These are phyloP conservation scores for Drosophila colorata DNA, from an alignment of 2,888 invertebrate genomes.

Conservation along the genomic window DNA sequence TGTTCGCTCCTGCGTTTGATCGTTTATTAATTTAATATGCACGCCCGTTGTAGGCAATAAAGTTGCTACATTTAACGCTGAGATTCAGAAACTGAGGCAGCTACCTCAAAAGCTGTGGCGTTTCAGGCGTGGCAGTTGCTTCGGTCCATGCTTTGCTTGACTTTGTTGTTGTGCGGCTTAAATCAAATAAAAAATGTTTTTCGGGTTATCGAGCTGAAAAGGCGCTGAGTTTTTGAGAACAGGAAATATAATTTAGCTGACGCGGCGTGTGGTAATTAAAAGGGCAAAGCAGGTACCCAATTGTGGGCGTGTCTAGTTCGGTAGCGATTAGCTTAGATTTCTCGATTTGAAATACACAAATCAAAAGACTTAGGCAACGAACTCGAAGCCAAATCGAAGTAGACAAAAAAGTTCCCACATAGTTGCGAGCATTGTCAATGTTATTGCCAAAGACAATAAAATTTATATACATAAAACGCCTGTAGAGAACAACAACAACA, in stretches of 20 bases:
- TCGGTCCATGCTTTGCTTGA: conserved; percentile 17
- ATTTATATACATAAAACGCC: conserved; percentile 75
- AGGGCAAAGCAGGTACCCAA: conserved; percentile 74
- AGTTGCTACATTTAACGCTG: conserved; percentile 84
- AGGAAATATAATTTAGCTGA: conserved; percentile 79
- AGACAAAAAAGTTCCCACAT: conserved; percentile 68
- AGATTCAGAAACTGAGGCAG: conserved; percentile 34
- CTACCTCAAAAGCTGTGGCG: conserved; percentile 42
- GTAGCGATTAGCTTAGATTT: conserved; percentile 72
- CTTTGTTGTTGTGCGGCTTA: conserved; percentile 68
- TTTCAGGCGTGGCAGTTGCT: conserved; percentile 45
- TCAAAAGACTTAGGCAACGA: conserved; percentile 72
- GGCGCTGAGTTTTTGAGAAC: conserved; percentile 69
- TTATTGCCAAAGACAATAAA: conserved; percentile 70
- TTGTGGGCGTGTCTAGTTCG: conserved; percentile 63
- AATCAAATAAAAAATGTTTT: conserved; percentile 77
- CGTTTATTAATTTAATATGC: conserved; percentile 82
- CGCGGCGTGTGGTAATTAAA: conserved; percentile 80
- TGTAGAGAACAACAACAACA: conserved; percentile 35
- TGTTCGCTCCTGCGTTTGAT: conserved; percentile 24
- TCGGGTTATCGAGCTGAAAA: conserved; percentile 31
- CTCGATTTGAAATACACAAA: conserved; percentile 50
- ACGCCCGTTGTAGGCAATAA: conserved; percentile 82
- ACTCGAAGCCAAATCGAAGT: conserved; percentile 39
- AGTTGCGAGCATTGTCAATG: conserved; percentile 67